Percentiles rank a stretch among this genome's conserved stretches.
Conservation (phyloP, 2,797 vertebrate species). For the Sarcophilus harrisii region DNA sequence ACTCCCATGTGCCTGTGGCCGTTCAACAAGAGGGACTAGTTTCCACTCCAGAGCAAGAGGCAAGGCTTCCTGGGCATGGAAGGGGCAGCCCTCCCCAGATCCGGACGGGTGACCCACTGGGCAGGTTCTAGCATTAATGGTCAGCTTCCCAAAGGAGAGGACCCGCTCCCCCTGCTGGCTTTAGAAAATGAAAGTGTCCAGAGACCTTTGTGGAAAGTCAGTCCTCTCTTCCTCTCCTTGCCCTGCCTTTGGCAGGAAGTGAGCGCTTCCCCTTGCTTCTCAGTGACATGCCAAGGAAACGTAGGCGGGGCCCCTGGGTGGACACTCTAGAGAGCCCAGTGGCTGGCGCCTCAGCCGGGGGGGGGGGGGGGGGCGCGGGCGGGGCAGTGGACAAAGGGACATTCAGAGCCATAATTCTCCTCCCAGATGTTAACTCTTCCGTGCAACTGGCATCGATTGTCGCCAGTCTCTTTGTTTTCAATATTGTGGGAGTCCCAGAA, state of each 20-base stretch:
- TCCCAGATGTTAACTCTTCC: background rate
- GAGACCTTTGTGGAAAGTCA: background rate
- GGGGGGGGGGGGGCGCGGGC: background rate
- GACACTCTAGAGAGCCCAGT: background rate
- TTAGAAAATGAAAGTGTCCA: constrained; percentile 8
- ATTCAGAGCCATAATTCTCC: background rate
- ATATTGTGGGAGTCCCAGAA: too few relatives aligned
- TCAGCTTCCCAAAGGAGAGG: background rate
- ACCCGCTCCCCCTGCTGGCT: background rate
- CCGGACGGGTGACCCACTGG: background rate
- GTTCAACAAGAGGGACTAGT: background rate
- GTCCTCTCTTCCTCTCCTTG: background rate
- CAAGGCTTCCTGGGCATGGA: background rate
- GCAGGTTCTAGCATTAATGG: background rate
- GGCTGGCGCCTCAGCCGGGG: background rate
- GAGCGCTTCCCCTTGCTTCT: background rate
- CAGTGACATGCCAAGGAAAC: background rate
- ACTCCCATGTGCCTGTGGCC: background rate
- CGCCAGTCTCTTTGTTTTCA: background rate
- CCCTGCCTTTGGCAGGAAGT: background rate
- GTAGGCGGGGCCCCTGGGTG: background rate
- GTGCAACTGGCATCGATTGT: background rate
- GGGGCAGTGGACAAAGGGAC: background rate
- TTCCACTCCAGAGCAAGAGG: background rate
- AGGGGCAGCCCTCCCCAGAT: background rate